Conservation (phyloP, 1,140 invertebrate species). For the Sitophilus oryzae region DNA sequence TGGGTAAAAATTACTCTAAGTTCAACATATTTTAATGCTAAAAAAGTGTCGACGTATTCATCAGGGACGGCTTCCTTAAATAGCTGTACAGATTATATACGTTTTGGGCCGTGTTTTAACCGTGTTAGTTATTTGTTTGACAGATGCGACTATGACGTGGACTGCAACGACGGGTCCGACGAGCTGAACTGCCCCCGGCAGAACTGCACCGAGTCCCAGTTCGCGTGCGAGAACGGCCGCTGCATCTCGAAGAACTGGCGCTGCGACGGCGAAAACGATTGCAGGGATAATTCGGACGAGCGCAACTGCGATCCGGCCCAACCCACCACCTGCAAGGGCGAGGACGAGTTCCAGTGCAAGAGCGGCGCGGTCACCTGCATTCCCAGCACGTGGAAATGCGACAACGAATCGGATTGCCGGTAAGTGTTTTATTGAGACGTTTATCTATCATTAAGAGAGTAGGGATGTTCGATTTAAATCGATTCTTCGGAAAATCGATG, state of each 20-base stretch:
- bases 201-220: constrained; percentile 61
- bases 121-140: too few species aligned
- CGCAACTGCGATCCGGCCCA: constrained; percentile 40
- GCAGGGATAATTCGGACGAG: constrained; percentile 69
- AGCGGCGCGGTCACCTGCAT: constrained; percentile 53
- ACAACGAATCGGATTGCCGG: constrained; percentile 40
- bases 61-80: too few species aligned
- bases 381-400: constrained; percentile 57
- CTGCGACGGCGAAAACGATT: constrained; percentile 73
- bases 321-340: constrained; percentile 35
- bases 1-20: too few species aligned
- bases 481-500: too few species aligned
- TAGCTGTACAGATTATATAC: too few species aligned
- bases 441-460: too few species aligned
- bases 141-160: constrained; percentile 54
- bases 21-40: too few species aligned
- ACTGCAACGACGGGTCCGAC: constrained; percentile 57
- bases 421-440: too few species aligned
- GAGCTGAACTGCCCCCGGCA: constrained; percentile 47
- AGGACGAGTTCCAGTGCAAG: constrained; percentile 39
- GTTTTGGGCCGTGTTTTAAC: too few species aligned
- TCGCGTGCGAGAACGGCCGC: constrained; percentile 64
- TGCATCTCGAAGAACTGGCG: constrained; percentile 75
- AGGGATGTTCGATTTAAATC: too few species aligned
- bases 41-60: too few species aligned